phyloP scores from a whole-genome alignment of 2,113 vertebrate species.

The Vidua macroura region DNA sequence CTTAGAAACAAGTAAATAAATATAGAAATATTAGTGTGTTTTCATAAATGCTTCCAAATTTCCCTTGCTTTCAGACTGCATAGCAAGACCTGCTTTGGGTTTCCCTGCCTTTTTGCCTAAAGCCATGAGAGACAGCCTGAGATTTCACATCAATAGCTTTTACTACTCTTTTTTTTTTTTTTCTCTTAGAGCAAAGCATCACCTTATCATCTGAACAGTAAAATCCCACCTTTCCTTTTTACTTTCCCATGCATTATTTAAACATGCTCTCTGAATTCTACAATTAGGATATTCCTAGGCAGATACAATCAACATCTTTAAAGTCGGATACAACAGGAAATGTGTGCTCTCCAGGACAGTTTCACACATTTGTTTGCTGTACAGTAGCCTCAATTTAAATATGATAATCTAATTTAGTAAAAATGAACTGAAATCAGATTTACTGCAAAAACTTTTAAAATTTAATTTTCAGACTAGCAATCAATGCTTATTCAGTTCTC shows the following conservation, averaged over 20 bases:
- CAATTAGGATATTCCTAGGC: constrained; percentile 20
- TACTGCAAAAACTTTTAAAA: constrained; percentile 71
- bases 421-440: constrained; percentile 73
- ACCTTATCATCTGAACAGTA: constrained; percentile 42
- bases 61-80: neutral
- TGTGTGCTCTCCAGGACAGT: constrained; percentile 4
- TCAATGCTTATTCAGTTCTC: constrained; percentile 77
- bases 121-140: neutral
- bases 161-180: neutral
- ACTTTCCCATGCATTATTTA: constrained; percentile 70
- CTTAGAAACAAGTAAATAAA: neutral
- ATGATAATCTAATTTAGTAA: constrained; percentile 73
- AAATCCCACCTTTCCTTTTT: constrained; percentile 46
- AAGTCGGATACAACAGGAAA: constrained; percentile 18
- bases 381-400: constrained; percentile 64
- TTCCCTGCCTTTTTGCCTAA: neutral
- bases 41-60: neutral
- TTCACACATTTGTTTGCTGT: constrained; percentile 51
- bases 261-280: constrained; percentile 44
- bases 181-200: constrained; percentile 14
- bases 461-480: constrained; percentile 73
- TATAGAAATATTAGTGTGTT: neutral
- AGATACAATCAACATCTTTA: constrained; percentile 39
- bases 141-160: constrained; percentile 30
- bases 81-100: neutral